Base-by-base conservation (phyloP, 2,888 invertebrate species). In the Eupithecia vulgata region DNA sequence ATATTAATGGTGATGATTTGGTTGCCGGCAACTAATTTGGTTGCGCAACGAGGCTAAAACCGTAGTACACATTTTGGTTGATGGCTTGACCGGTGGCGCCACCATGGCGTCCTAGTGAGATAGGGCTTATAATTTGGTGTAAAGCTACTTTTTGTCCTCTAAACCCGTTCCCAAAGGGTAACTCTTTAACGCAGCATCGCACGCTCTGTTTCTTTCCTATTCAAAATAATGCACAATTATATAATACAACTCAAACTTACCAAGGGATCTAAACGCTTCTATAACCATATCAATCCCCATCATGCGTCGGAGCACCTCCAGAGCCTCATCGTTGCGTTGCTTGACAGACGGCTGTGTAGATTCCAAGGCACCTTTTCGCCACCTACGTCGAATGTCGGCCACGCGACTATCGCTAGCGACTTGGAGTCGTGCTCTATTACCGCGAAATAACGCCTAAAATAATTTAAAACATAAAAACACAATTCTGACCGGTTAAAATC, bases 361-460 rank as follows among this genome's bases (percentile, higher is more conserved):
- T 1, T 82, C 67, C 45, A 94, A 82, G 2, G 87, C 93, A 0
- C 93, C 94, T 13, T 85, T 83, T 30, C 90, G 89, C 94, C 93
- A 94, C 37, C 94, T 82, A n/a, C 84, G 87, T 0, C 94, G 86
- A 1, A 94, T 78, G 42, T 87, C 86, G 0, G 81, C 80, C 1
- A 91, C 86, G 21, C 87, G 85, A 3, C 74, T 78, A 78, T 91
- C 88, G 25, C 83, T 78, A 1, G 80, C 80, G 25, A 83, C 78
- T 5, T 77, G 77, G 30, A 78, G 73, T 17, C 94, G 90, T 3
- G 82, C 90, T 35, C 81, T 84, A 81, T 95, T 92, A 0, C 95
- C 96, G 2, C 95, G 94, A 91, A 95, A 95, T 65, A 93, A 87
- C 6, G 95, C 94, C 91, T 94, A 76, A 25, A 79, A 81, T 52